Evolutionary conservation across 2,888 invertebrate species (phyloP).

Genomic region (Dimorphilus gyrociliatus): DNA sequence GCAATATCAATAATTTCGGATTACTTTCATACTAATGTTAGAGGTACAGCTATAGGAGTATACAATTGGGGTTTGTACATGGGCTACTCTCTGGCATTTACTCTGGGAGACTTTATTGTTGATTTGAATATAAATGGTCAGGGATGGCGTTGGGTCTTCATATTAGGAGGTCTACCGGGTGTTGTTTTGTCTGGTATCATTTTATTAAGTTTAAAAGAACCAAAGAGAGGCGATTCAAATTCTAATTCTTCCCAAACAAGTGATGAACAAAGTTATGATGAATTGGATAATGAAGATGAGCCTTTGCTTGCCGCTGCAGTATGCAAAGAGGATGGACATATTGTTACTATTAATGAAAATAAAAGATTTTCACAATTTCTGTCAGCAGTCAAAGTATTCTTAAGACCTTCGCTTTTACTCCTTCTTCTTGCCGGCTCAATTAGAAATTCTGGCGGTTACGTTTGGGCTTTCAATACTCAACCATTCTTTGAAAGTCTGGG

Average conservation of each 20-base stretch:
- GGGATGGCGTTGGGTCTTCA: slow-evolving; percentile 39
- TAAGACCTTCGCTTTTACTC: slow-evolving; percentile 27
- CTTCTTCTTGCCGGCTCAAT: slow-evolving; percentile 34
- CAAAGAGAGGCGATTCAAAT: slow-evolving; percentile 17
- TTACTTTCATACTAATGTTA: slow-evolving; percentile 35
- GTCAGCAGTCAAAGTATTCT: slow-evolving; percentile 20
- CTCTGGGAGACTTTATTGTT: slow-evolving; percentile 52
- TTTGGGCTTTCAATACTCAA: slow-evolving; percentile 38
- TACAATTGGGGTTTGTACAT: slow-evolving; percentile 93
- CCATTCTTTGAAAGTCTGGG: slow-evolving; percentile 30
- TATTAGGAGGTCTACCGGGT: slow-evolving; percentile 36
- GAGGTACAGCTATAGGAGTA: slow-evolving; percentile 73
- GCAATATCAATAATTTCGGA: slow-evolving; percentile 28
- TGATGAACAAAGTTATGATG: too few species aligned
- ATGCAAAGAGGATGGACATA: slow-evolving; percentile 1
- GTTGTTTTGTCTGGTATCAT: slow-evolving; percentile 28
- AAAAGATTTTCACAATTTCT: slow-evolving; percentile 7
- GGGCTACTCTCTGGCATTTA: slow-evolving; percentile 79
- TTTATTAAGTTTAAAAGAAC: slow-evolving; percentile 31
- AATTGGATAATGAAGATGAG: slow-evolving; percentile 1
- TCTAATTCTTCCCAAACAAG: too few species aligned
- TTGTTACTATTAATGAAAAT: slow-evolving; percentile 1
- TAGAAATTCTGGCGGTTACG: slow-evolving; percentile 37
- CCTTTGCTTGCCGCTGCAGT: slow-evolving; percentile 1
- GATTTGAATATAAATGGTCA: slow-evolving; percentile 24